A percentile compares a stretch with the other conserved stretches of the same genome.
phyloP scores from a whole-genome alignment of 2,113 vertebrate genomes.

The Pristiophorus japonicus region DNA sequence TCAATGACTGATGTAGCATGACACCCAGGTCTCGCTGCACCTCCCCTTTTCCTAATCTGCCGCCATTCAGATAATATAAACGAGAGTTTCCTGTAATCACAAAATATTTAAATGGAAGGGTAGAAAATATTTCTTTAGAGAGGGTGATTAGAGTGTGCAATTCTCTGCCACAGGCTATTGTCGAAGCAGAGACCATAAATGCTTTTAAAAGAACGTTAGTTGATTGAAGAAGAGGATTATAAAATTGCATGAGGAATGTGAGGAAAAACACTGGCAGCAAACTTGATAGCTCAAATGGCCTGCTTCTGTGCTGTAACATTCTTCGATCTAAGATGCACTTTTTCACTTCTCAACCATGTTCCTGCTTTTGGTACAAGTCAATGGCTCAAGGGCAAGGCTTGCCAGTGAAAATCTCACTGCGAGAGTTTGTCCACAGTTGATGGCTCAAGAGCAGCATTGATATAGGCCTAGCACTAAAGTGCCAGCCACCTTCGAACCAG shows the following conservation, averaged over 20 bases:
- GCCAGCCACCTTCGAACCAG: not conserved
- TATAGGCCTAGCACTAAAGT: not conserved
- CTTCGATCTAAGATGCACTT: not conserved
- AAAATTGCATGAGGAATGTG: not conserved
- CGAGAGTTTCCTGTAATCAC: too few species aligned
- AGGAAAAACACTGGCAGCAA: not conserved
- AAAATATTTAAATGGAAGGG: not conserved
- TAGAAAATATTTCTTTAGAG: not conserved
- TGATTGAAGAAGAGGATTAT: not conserved
- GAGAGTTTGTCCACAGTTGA: not conserved
- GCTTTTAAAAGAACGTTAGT: not conserved
- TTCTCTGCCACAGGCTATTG: not conserved
- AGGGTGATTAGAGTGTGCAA: too few species aligned
- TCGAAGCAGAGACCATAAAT: not conserved
- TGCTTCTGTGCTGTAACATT: not conserved
- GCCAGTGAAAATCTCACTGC: not conserved
- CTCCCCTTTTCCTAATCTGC: too few species aligned
- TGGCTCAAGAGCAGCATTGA: not conserved
- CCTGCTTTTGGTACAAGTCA: not conserved
- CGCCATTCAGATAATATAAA: too few species aligned
- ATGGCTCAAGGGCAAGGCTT: not conserved
- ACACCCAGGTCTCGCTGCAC: too few species aligned
- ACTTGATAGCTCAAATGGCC: not conserved
- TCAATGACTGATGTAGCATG: too few species aligned
- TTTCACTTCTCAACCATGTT: not conserved